Conservation (phyloP, 2,888 invertebrate species). For the Drosophila macrospina region DNA sequence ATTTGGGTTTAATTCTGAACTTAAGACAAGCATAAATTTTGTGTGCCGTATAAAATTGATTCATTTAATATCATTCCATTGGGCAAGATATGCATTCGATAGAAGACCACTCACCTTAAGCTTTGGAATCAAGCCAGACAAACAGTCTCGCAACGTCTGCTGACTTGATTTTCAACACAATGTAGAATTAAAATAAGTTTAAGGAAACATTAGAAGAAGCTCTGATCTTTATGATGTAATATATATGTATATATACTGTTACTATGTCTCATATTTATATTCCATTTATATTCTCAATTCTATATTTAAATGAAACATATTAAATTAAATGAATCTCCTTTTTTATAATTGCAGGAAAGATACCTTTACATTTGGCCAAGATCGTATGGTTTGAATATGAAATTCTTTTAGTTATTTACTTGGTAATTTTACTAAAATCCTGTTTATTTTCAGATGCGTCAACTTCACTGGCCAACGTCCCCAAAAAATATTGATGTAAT, state of each 20-base stretch:
- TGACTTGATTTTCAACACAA: background rate
- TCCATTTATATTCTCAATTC: too few relatives aligned
- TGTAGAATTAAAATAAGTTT: background rate
- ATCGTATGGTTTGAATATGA: conserved; percentile 36
- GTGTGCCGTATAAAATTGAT: conserved; percentile 67
- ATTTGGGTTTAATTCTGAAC: conserved; percentile 66
- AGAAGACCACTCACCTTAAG: conserved; percentile 1
- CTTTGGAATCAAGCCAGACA: conserved; percentile 34
- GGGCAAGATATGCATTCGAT: conserved; percentile 39
- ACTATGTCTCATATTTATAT: too few relatives aligned
- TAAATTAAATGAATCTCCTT: background rate
- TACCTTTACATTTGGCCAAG: too few relatives aligned
- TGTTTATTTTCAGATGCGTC: conserved; percentile 27
- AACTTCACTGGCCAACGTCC: background rate
- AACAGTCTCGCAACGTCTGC: conserved; percentile 32
- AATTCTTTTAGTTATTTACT: background rate
- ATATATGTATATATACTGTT: background rate
- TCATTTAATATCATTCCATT: conserved; percentile 69
- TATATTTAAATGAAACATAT: background rate
- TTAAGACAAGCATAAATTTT: conserved; percentile 65
- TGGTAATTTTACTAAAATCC: conserved; percentile 10
- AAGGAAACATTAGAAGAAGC: background rate
- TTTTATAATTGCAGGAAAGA: conserved; percentile 25
- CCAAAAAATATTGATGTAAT: background rate
- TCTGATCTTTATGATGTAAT: background rate